Conservation (phyloP, 2,797 vertebrate genomes). For the Catostomus latipinnis region DNA sequence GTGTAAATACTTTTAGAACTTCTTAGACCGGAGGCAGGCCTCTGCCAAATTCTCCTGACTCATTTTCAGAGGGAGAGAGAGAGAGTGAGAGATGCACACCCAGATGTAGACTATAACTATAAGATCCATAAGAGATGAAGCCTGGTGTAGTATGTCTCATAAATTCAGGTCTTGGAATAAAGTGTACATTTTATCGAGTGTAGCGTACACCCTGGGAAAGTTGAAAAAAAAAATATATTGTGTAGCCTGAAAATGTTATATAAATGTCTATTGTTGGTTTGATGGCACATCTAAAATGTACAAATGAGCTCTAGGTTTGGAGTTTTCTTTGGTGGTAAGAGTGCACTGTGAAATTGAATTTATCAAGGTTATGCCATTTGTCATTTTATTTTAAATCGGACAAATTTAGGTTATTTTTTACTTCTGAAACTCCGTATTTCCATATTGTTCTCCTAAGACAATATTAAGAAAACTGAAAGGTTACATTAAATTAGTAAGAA, state of each 20-base stretch:
- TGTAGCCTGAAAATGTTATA: constrained; percentile 55
- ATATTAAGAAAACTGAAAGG: not conserved
- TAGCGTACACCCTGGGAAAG: constrained; percentile 75
- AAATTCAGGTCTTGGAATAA: constrained; percentile 79
- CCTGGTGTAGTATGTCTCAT: constrained; percentile 79
- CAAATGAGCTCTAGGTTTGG: constrained; percentile 2
- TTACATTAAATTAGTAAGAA: not conserved
- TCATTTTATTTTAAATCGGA: constrained; percentile 5
- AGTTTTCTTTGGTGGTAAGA: not conserved
- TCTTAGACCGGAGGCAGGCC: constrained; percentile 77
- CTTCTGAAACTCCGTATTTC: constrained; percentile 6
- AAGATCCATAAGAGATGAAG: constrained; percentile 63
- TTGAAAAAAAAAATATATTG: not conserved
- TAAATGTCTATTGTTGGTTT: not conserved
- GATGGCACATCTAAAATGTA: not conserved
- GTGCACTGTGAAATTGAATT: not conserved
- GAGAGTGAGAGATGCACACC: constrained; percentile 62
- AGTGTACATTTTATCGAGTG: constrained; percentile 76
- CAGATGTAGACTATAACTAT: constrained; percentile 61
- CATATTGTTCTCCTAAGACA: not conserved
- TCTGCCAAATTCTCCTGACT: constrained; percentile 69
- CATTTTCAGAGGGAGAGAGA: constrained; percentile 20
- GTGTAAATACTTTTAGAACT: constrained; percentile 87
- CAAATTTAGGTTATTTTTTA: not conserved
- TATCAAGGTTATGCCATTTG: not conserved